Evolutionary conservation across 2,797 vertebrate genomes (phyloP), one percentile per base, ranked within the genome.

Genomic region (Xenentodon cancila): DNA sequence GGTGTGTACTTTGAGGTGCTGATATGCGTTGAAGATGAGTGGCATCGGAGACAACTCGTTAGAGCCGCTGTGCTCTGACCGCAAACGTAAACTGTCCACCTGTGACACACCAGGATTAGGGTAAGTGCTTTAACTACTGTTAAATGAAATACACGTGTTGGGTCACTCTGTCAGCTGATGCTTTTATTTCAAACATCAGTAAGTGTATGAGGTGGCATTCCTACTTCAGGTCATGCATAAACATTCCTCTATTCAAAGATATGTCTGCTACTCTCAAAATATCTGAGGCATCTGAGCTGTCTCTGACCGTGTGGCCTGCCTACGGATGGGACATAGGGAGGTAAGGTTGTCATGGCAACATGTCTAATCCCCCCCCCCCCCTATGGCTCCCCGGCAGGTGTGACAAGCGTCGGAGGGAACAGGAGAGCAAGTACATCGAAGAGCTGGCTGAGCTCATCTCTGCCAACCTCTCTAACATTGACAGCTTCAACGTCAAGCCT

Each of bases 401-500:
- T 91, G 98, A 99, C 89, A 99, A 98, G 88, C 94, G 97, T 80
- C 93, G 97, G 60, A 94, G 98, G 78, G 98, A 99, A 84, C 98
- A 99, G 91, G 98, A 99, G 91, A 98, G 95, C 89, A 99, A 98
- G 89, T 99, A 99, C 75, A 97, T 99, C 57, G 97, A 99, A 90
- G 98, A 99, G 80, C 84, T 99, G 87, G 98, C 98, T 49, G 98
- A 99, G 81, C 94, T 99, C 85, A 99, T 99, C 91, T 99, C 97
- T 43, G 98, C 98, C 79, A 99, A 99, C 92, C 94, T 99, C 79
- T 96, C 97, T 53, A 97, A 98, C 92, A 99, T 99, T 53, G 97
- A 99, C 92, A 97, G 94, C 90, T 99, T 99, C 93, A 99, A 99
- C 84, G 98, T 99, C 84, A 99, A 99, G 86, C 98, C 98, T 51